phyloP scores from a whole-genome alignment of 30 jellyfish, hydroid and myxozoan species.

The Sanderia malayensis region DNA sequence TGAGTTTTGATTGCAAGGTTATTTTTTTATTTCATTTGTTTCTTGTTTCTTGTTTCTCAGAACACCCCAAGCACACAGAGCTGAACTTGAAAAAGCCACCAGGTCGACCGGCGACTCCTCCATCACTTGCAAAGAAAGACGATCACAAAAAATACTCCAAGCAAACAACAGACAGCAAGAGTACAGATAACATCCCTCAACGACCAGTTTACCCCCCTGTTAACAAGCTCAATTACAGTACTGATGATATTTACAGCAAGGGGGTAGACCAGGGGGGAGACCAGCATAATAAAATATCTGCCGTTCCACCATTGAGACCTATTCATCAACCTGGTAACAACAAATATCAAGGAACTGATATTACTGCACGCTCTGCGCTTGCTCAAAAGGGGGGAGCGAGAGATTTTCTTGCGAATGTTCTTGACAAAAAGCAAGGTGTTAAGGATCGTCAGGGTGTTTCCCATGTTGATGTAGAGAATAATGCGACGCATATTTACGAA shows the following conservation, averaged over 20 bases:
- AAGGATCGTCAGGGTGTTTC: constrained; percentile 6
- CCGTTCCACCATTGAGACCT: background rate
- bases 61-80: too few relatives aligned
- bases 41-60: too few relatives aligned
- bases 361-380: too few relatives aligned
- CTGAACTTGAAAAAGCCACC: too few relatives aligned
- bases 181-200: background rate
- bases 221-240: background rate
- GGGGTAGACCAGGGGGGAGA: constrained; percentile 1
- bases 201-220: constrained; percentile 7
- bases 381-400: constrained; percentile 1
- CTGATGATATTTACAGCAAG: background rate
- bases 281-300: background rate
- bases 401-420: background rate
- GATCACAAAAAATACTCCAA: background rate
- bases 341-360: background rate
- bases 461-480: constrained; percentile 1
- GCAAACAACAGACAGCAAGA: background rate
- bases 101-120: background rate
- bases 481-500: background rate
- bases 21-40: too few relatives aligned
- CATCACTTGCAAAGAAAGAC: background rate
- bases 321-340: background rate
- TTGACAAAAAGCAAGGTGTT: background rate
- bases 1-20: too few relatives aligned